Conservation (phyloP, 2,888 invertebrate genomes). For the Athetis lepigone region DNA sequence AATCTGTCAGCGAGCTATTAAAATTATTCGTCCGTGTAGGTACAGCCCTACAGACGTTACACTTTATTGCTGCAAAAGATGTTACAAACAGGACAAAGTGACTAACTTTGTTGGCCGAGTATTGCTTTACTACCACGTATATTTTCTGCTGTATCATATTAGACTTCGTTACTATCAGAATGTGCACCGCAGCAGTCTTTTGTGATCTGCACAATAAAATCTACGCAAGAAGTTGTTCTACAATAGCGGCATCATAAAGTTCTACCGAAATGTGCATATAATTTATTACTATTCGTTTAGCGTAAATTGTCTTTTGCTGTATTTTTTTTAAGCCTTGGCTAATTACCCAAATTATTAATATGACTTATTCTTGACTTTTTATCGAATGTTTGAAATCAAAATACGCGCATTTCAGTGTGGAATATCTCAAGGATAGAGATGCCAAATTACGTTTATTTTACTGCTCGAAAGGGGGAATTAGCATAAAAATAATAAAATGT, state of each 20-base stretch:
- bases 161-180: slow-evolving; percentile 56
- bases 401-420: slow-evolving; percentile 10
- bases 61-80: slow-evolving; percentile 75
- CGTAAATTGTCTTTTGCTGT: background rate
- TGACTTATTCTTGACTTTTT: background rate
- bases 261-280: slow-evolving; percentile 24
- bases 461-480: slow-evolving; percentile 77
- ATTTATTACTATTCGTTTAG: slow-evolving; percentile 10
- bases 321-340: background rate
- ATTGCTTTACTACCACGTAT: slow-evolving; percentile 59
- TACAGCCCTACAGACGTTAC: slow-evolving; percentile 74
- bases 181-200: slow-evolving; percentile 31
- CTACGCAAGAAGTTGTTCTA: slow-evolving; percentile 30
- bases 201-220: slow-evolving; percentile 40
- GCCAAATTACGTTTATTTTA: slow-evolving; percentile 76
- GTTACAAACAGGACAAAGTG: slow-evolving; percentile 62
- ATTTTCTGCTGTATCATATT: slow-evolving; percentile 52
- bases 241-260: slow-evolving; percentile 34
- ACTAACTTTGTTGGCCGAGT: slow-evolving; percentile 60
- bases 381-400: background rate
- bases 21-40: slow-evolving; percentile 85
- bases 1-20: slow-evolving; percentile 88
- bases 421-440: slow-evolving; percentile 62
- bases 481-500: slow-evolving; percentile 87
- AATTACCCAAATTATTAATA: too few species aligned